Evolutionary conservation across 2,888 invertebrate genomes (phyloP).

Genomic region (Drosophila quasianomalipes): DNA sequence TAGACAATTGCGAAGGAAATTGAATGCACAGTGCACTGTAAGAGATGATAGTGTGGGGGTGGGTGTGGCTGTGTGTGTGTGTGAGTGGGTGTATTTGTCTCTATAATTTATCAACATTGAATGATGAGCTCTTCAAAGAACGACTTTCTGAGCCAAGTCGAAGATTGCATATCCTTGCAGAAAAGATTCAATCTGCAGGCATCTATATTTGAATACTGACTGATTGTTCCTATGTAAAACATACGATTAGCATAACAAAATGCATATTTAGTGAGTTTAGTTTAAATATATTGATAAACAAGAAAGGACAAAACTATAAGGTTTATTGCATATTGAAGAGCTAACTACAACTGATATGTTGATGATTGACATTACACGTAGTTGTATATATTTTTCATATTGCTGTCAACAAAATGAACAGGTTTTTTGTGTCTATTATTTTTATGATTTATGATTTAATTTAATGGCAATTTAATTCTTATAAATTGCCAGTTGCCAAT

Average conservation of each 20-base stretch:
- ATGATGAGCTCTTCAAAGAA: conserved; percentile 22
- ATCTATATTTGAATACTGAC: neutral
- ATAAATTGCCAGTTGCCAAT: neutral
- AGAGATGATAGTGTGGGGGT: neutral
- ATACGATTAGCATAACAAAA: neutral
- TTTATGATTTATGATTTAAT: too few species aligned
- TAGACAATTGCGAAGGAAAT: conserved; percentile 54
- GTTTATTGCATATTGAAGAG: neutral
- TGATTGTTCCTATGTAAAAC: too few species aligned
- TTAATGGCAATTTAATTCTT: neutral
- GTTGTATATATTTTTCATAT: neutral
- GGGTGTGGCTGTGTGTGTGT: neutral
- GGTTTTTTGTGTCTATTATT: neutral
- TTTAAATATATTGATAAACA: neutral
- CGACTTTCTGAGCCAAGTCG: neutral
- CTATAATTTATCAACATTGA: conserved; percentile 56
- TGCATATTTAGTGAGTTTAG: neutral
- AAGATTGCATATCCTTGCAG: neutral
- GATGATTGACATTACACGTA: neutral
- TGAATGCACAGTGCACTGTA: conserved; percentile 31
- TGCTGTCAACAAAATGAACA: neutral
- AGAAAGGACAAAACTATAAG: neutral
- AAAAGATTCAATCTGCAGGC: neutral
- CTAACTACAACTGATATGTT: neutral
- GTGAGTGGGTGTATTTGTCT: conserved; percentile 5